phyloP scores from a whole-genome alignment of 2,113 vertebrate genomes.

The Cairina moschata region DNA sequence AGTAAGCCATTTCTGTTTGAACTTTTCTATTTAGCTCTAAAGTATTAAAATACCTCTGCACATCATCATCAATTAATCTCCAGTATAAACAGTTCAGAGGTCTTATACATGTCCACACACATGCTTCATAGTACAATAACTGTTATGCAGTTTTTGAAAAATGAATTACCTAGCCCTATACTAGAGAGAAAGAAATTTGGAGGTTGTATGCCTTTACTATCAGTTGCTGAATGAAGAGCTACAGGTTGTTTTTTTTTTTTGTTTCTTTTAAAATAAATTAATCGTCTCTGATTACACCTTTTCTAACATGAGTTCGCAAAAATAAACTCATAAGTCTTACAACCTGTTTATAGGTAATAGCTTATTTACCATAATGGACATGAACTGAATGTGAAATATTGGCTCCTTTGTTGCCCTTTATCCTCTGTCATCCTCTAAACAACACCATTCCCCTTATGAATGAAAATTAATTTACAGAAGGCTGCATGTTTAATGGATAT shows the following conservation, averaged over 20 bases:
- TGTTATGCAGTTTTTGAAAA: not conserved
- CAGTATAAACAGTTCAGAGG: not conserved
- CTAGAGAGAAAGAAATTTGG: not conserved
- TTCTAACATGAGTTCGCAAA: not conserved
- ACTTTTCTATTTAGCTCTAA: not conserved
- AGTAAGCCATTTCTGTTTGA: not conserved
- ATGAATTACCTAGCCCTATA: not conserved
- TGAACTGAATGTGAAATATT: not conserved
- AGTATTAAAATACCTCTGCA: not conserved
- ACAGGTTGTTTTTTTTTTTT: not conserved
- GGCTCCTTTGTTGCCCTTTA: not conserved
- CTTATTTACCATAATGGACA: not conserved
- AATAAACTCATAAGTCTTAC: not conserved
- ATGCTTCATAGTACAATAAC: not conserved
- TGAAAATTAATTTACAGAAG: not conserved
- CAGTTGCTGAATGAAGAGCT: not conserved
- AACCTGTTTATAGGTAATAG: not conserved
- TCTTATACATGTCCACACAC: not conserved
- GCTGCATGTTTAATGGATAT: not conserved
- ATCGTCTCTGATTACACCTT: not conserved
- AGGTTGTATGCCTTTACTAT: not conserved
- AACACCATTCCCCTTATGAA: not conserved
- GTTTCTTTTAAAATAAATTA: not conserved
- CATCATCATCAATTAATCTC: not conserved
- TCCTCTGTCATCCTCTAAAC: not conserved